Evolutionary conservation across 2,797 vertebrate genomes (phyloP), one percentile per base, ranked within the genome.

Genomic region (Phrynocephalus vlangalii): DNA sequence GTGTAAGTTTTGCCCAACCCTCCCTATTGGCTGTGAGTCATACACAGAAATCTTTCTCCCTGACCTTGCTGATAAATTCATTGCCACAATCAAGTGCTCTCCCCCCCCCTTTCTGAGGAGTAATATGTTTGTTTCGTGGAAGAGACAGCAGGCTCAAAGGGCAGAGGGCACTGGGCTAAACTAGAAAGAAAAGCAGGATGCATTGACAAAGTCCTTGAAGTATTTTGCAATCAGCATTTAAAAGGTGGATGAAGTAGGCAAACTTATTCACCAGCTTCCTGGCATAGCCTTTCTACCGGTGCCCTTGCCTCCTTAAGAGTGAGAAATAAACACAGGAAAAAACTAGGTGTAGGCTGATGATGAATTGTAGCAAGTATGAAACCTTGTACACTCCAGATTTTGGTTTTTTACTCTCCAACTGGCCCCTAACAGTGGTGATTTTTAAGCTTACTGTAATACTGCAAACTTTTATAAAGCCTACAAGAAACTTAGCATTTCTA

Each of bases 11-110:
- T 94, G 93, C 93, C 94, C 90, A 92, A 87, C 91, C 94, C 91
- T 94, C 86, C 33, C 83, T 67, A 83, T 83, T 88, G 79, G 81
- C 56, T 73, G 88, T 94, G 93, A 95, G 86, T 94, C 92, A 94
- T 87, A 67, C 44, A 75, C 1, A 95, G 86, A 93, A 94, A 91
- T 83, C 88, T 84, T 92, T 24, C 68, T 90, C 82, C 85, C 84
- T 91, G 90, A 93, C 87, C 84, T 77, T 84, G 90, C 88, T 89
- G 82, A 89, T 71, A 82, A 91, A 87, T 93, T 67, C 1, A 18
- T 71, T 92, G 72, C 50, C 18, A 88, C 86, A 68, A 73, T 76
- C 18, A 83, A 79, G 0, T 88, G n/a, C 2, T 90, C 75, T 67
- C 13, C 13, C 52, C 52, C 52, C 52, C 52, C 52, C 48, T 73